A percentile compares a stretch with the other conserved stretches of the same genome.
Conservation (phyloP, 2,113 vertebrate genomes). For the Ctenomys sociabilis region DNA sequence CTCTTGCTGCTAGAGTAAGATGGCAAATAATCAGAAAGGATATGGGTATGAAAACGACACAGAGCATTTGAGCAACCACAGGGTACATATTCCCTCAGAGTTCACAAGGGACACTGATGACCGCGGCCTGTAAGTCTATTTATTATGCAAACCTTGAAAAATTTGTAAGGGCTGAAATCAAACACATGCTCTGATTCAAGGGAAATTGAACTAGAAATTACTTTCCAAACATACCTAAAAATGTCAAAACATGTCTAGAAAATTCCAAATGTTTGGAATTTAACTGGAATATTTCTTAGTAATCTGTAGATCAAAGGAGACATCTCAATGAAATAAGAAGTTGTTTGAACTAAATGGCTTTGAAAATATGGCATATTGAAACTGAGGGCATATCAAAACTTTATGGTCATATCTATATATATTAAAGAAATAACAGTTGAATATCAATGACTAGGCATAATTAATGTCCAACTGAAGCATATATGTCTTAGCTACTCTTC, state of each 20-base stretch:
- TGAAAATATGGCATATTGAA: constrained; percentile 49
- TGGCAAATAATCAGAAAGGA: background rate
- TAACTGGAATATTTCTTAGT: background rate
- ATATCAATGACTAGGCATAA: background rate
- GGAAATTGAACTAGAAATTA: background rate
- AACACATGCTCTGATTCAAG: background rate
- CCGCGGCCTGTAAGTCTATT: background rate
- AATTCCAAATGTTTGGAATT: background rate
- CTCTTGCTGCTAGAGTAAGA: background rate
- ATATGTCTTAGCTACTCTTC: too few relatives aligned
- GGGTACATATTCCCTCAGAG: background rate
- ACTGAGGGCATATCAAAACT: background rate
- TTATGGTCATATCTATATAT: background rate
- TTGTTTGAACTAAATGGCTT: background rate
- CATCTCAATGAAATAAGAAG: background rate
- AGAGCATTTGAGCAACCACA: background rate
- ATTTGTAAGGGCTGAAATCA: background rate
- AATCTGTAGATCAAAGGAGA: background rate
- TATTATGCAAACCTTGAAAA: background rate
- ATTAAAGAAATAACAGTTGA: background rate
- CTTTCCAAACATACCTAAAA: background rate
- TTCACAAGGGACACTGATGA: background rate
- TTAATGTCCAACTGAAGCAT: background rate
- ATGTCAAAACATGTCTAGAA: background rate
- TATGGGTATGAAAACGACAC: background rate